Evolutionary conservation across 1,140 invertebrate species (phyloP).

Genomic region (Leptinotarsa defecta): DNA sequence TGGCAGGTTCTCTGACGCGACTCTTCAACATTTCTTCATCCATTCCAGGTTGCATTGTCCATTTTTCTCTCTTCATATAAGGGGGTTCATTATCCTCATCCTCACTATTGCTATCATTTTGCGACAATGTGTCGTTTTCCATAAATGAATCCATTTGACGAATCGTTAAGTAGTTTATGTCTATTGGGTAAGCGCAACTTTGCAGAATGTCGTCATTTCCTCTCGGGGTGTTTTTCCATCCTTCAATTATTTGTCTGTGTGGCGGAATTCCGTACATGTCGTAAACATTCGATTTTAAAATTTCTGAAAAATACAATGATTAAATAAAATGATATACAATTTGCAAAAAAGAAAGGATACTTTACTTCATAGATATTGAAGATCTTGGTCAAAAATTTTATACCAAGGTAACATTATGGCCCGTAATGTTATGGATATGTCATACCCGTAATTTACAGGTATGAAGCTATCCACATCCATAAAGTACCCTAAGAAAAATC

Average conservation of each 20-base stretch:
- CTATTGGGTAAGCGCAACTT: not conserved
- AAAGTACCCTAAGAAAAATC: too few species aligned
- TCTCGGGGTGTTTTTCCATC: conserved; percentile 26
- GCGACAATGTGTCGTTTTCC: not conserved
- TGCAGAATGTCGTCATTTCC: conserved; percentile 30
- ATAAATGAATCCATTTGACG: not conserved
- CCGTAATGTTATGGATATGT: too few species aligned
- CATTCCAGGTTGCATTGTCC: not conserved
- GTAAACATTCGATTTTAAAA: conserved; percentile 30
- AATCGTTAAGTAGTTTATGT: conserved; percentile 16
- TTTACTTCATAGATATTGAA: too few species aligned
- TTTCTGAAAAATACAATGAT: conserved; percentile 19
- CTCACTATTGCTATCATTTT: conserved; percentile 11
- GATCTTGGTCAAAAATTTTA: too few species aligned
- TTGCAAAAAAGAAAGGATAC: too few species aligned
- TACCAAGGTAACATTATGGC: too few species aligned
- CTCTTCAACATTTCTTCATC: not conserved
- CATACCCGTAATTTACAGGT: too few species aligned
- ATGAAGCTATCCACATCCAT: too few species aligned
- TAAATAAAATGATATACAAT: too few species aligned
- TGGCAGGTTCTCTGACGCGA: too few species aligned
- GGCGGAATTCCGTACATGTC: conserved; percentile 25
- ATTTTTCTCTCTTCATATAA: not conserved
- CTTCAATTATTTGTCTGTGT: conserved; percentile 31
- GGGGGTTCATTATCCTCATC: not conserved